These are phyloP conservation scores for Drosophila putrida DNA, from an alignment of 2,888 invertebrate species.

Conservation along the genomic window DNA sequence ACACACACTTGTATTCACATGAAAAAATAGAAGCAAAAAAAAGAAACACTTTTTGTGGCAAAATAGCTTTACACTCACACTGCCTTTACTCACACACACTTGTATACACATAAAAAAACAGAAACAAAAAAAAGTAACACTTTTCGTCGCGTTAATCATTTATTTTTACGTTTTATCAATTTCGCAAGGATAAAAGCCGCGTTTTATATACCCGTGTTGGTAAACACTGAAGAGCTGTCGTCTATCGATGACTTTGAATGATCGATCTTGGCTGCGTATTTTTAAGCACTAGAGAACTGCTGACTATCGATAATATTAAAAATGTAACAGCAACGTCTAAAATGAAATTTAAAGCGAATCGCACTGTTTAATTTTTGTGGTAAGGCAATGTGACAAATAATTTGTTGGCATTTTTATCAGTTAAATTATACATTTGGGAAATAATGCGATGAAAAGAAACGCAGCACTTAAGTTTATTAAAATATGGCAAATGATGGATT, in stretches of 20 bases:
- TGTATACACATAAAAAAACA: neutral
- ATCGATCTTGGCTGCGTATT: neutral
- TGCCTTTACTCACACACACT: neutral
- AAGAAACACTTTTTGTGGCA: no score
- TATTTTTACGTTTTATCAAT: neutral
- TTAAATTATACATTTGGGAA: neutral
- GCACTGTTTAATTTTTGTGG: neutral
- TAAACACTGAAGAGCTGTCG: no score
- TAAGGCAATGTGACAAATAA: neutral
- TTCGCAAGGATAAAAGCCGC: neutral
- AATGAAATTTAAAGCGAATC: neutral
- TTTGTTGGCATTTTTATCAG: neutral
- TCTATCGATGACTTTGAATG: no score
- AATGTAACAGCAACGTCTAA: neutral
- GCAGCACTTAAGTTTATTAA: conserved; percentile 14
- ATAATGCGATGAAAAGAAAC: neutral
- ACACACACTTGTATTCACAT: neutral
- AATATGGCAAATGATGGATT: neutral
- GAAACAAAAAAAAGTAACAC: neutral
- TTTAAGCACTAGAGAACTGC: neutral
- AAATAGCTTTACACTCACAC: neutral
- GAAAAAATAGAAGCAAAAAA: neutral
- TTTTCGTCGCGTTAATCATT: neutral
- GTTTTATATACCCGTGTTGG: no score
- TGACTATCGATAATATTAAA: neutral